Evolutionary conservation across 1,140 invertebrate genomes (phyloP), one percentile per base, ranked within the genome.

Genomic region (Drosophila littoralis): DNA sequence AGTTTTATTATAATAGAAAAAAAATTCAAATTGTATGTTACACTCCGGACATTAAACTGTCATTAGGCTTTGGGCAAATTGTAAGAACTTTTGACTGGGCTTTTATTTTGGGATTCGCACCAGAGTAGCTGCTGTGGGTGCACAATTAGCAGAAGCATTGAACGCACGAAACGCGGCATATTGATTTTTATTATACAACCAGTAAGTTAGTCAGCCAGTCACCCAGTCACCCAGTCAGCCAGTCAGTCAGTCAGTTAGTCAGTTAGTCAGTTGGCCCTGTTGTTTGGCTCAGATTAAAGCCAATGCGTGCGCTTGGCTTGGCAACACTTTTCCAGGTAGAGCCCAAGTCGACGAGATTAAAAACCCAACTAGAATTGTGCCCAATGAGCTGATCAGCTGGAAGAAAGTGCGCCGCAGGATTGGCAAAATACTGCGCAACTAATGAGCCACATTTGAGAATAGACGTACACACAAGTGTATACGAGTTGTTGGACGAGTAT

Each of bases 331-430:
- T 54, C 7, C 15, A 55, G 40, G 17, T 32, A 48, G 13, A 13
- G 5, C 7, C 60, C 5, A 65, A 65, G 54, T 55, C 57, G 57
- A 74, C 43, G 55, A 69, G 50, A 74, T 61, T 61, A 50, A 58
- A 70, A 65, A 35, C 60, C 48, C 36, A 66, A 69, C 69, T 76
- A 60, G 60, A 61, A 28, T 13, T 61, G 68, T 89, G 83, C 77
- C 50, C 79, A 86, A 86, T 86, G 83, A 86, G 84, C 83, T 83
- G 83, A 83, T 86, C 83, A 86, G 69, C 79, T 67, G 83, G 84
- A 89, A 86, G 71, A 71, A 77, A 89, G 76, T 83, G 69, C 79
- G 61, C 65, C 61, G 67, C 50, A 64, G 28, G 60, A 77, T 54
- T 65, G 70, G 48, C 50, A 64, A 57, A 83, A 79, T 71, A 74